These are phyloP conservation scores for Harpegnathos saltator DNA, from an alignment of 1,140 invertebrate genomes.

Conservation along the genomic window DNA sequence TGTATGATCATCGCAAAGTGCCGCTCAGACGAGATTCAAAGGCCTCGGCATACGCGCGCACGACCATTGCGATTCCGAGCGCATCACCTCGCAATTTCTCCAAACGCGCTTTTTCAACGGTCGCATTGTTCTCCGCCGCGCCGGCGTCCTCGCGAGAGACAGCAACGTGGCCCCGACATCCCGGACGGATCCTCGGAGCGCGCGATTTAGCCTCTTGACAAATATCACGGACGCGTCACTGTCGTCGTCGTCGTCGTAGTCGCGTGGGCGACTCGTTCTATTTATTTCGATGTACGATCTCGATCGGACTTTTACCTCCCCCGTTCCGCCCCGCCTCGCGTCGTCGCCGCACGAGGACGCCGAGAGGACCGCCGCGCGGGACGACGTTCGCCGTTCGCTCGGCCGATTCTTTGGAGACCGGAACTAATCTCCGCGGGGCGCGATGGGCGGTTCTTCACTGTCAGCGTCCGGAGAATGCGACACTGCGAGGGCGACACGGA, in stretches of 20 bases:
- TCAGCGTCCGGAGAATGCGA: constrained; percentile 68
- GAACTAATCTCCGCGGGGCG: constrained; percentile 70
- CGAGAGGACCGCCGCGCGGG: constrained; percentile 33
- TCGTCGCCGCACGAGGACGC: too few relatives aligned
- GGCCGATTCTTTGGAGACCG: constrained; percentile 65
- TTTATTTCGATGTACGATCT: constrained; percentile 55
- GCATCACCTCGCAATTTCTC: constrained; percentile 25
- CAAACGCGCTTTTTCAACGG: not conserved
- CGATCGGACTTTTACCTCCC: constrained; percentile 18
- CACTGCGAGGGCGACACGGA: constrained; percentile 39
- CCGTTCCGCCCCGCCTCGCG: not conserved
- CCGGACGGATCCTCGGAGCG: constrained; percentile 10
- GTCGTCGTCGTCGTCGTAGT: not conserved
- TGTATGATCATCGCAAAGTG: constrained; percentile 39
- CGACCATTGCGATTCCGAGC: constrained; percentile 6
- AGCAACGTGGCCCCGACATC: too few relatives aligned
- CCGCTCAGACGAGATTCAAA: constrained; percentile 24
- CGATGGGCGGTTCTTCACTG: constrained; percentile 71
- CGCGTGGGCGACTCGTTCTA: constrained; percentile 23
- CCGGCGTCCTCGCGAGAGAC: too few relatives aligned
- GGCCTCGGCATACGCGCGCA: not conserved
- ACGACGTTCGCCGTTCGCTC: constrained; percentile 36
- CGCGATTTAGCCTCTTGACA: constrained; percentile 42
- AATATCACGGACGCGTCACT: constrained; percentile 18
- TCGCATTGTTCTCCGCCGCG: too few relatives aligned